These are phyloP conservation scores for Deroptyus accipitrinus DNA, from an alignment of 2,113 vertebrate genomes.

Conservation along the genomic window DNA sequence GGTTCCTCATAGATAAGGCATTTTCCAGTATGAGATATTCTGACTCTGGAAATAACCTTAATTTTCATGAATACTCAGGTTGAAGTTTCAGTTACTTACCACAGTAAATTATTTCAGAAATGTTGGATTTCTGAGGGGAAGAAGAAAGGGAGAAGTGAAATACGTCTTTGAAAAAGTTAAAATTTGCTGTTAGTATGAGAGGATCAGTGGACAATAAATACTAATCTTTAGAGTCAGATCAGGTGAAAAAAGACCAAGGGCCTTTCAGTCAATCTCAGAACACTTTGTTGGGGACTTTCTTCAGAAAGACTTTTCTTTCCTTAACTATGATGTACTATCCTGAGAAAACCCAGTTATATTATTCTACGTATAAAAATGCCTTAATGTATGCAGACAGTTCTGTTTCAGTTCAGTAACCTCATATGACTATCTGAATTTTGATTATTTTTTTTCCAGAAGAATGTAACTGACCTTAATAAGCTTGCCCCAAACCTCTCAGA, in stretches of 20 bases:
- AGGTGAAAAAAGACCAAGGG: neutral
- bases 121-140: neutral
- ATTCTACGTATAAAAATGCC: neutral
- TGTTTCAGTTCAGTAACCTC: slow-evolving; percentile 28
- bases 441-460: neutral
- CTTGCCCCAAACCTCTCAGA: neutral
- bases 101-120: neutral
- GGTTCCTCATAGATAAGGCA: neutral
- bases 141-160: neutral
- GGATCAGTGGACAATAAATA: neutral
- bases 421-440: neutral
- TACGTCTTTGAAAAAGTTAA: neutral
- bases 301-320: neutral
- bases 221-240: neutral
- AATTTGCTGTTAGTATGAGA: neutral
- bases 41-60: neutral
- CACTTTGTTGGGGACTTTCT: neutral
- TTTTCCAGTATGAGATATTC: neutral
- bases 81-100: neutral
- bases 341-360: neutral
- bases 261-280: neutral
- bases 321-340: neutral
- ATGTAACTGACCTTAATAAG: neutral
- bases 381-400: neutral
- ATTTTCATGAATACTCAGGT: neutral